Evolutionary conservation across 2,797 vertebrate species (phyloP), one percentile per base, ranked within the genome.

Genomic region (Microtus obscurus): DNA sequence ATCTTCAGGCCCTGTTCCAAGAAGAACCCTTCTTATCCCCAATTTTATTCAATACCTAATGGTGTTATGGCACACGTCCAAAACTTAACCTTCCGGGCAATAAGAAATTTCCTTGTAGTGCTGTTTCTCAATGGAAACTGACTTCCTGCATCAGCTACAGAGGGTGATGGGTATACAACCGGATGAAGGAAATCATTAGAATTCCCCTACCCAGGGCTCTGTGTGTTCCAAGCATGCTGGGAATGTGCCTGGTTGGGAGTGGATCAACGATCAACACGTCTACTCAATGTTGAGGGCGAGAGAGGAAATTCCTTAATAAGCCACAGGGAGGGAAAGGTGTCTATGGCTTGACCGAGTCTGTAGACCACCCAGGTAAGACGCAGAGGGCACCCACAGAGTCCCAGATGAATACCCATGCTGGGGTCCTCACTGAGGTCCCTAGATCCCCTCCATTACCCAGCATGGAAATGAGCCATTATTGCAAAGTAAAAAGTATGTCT

Each of bases 11-110:
- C 92, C 16, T 40, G 67, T 87, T 96, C 94, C 97, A 98, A 82
- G 71, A 91, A 34, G 89, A 91, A 78, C 74, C 51, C 74, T 90
- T 89, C 89, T 94, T 87, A 95, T 92, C 89, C 96, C 93, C 80
- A 96, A 94, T 96, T 97, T 96, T 97, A 63, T 87, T 95, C 90
- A 91, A 59, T 93, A 87, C 51, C 90, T 97, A 96, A 97, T 96
- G 89, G 88, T 86, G 14, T 96, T 93, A 65, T 96, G 95, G 96
- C 86, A 1, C 40, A 13, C 94, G 93, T 97, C 97, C 95, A 97
- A 95, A 88, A 87, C 43, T 53, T 93, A 93, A 94, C 81, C 80
- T 97, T 96, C 92, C 92, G 97, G 94, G 92, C 97, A 96, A 82
- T 73, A 90, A 97, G 90, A 95, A 88, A 87, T 96, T 95, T 92